phyloP scores from a whole-genome alignment of 2,888 invertebrate species.

The Stomorhina lunata region DNA sequence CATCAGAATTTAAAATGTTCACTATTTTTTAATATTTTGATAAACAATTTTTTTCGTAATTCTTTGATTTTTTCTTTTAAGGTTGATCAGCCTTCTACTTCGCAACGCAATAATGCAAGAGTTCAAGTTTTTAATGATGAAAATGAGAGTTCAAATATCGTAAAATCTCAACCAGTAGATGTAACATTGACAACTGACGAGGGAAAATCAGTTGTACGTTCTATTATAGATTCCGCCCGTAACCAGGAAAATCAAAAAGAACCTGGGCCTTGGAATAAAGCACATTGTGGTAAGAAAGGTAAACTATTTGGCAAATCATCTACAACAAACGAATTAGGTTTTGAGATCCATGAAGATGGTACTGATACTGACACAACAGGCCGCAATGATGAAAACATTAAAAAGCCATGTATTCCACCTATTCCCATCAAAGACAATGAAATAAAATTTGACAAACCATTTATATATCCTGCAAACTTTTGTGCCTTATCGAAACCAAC shows the following conservation, averaged over 20 bases:
- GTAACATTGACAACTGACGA: conserved; percentile 38
- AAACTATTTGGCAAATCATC: conserved; percentile 69
- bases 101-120: conserved; percentile 64
- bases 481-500: conserved; percentile 72
- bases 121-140: conserved; percentile 75
- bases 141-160: conserved; percentile 72
- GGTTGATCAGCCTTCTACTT: conserved; percentile 60
- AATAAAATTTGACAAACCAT: conserved; percentile 68
- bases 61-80: no score
- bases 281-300: conserved; percentile 71
- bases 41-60: not conserved
- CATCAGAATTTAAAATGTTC: no score
- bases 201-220: conserved; percentile 75
- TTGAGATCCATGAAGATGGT: conserved; percentile 77
- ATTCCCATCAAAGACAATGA: conserved; percentile 68
- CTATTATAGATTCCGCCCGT: conserved; percentile 82
- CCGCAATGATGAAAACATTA: not conserved
- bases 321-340: conserved; percentile 70
- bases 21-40: not conserved
- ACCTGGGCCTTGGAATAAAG: conserved; percentile 86
- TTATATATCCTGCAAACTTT: conserved; percentile 72
- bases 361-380: not conserved
- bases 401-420: conserved; percentile 55
- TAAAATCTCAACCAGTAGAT: not conserved
- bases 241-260: conserved; percentile 86